Conservation (phyloP, 2,888 invertebrate genomes). For the Masnerella sp. region DNA sequence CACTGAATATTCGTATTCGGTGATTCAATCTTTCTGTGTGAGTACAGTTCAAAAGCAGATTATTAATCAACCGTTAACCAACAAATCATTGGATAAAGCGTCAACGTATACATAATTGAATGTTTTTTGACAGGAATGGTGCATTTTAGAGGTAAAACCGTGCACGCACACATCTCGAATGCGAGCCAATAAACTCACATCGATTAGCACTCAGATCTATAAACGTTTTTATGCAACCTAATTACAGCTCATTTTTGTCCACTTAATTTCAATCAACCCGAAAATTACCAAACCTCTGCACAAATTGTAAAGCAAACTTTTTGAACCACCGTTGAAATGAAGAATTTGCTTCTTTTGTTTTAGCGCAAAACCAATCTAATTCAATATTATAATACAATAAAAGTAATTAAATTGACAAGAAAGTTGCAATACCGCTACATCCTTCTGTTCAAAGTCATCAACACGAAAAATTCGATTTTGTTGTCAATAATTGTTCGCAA, state of each 20-base stretch:
- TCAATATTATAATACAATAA: constrained; percentile 15
- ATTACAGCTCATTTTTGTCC: constrained; percentile 29
- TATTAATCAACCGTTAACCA: constrained; percentile 46
- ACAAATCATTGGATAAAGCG: constrained; percentile 52
- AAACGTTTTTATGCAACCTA: constrained; percentile 22
- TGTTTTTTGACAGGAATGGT: constrained; percentile 30
- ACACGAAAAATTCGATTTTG: constrained; percentile 34
- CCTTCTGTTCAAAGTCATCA: constrained; percentile 17
- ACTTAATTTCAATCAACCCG: too few species aligned
- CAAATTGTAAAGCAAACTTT: too few species aligned
- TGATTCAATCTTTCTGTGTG: constrained; percentile 18
- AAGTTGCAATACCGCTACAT: constrained; percentile 11
- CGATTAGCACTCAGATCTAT: constrained; percentile 17
- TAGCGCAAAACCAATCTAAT: too few species aligned
- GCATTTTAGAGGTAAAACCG: constrained; percentile 33
- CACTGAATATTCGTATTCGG: constrained; percentile 7
- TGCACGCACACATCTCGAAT: constrained; percentile 19
- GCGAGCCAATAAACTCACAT: constrained; percentile 48
- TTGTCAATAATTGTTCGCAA: constrained; percentile 40
- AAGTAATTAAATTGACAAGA: constrained; percentile 12
- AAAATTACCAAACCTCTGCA: too few species aligned
- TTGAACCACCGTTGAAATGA: too few species aligned
- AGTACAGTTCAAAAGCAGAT: constrained; percentile 3
- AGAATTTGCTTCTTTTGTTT: too few species aligned
- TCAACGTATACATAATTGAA: constrained; percentile 53